Conservation (phyloP, 2,888 invertebrate genomes). For the Drosophila kuntzei region DNA sequence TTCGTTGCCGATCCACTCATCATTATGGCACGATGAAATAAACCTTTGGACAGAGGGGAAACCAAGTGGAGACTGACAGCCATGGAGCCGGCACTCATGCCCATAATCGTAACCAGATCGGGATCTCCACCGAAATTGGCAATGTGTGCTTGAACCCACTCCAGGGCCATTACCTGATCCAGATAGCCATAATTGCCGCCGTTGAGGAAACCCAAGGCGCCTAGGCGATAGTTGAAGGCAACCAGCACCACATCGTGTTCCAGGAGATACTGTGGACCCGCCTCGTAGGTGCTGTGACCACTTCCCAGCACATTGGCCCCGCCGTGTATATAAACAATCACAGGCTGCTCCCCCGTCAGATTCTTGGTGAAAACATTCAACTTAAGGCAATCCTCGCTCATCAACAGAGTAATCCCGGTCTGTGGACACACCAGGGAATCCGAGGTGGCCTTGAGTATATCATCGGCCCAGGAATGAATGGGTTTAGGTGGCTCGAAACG, state of each 20-base stretch:
- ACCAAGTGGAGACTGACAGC: constrained; percentile 86
- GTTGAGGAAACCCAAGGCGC: constrained; percentile 87
- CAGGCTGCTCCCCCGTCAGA: constrained; percentile 55
- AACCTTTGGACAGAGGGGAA: constrained; percentile 88
- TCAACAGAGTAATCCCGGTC: constrained; percentile 40
- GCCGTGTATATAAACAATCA: constrained; percentile 82
- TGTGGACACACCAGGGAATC: constrained; percentile 85
- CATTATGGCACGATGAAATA: constrained; percentile 89
- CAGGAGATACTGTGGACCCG: constrained; percentile 80
- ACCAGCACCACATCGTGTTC: constrained; percentile 82
- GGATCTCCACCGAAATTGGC: constrained; percentile 89
- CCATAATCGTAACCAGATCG: constrained; percentile 87
- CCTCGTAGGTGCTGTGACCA: constrained; percentile 74
- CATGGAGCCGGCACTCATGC: constrained; percentile 87
- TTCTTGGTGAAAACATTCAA: constrained; percentile 87
- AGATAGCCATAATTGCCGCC: constrained; percentile 89
- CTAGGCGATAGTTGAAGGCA: constrained; percentile 82
- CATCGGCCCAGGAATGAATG: constrained; percentile 77
- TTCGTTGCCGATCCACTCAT: constrained; percentile 88
- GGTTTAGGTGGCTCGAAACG: constrained; percentile 85
- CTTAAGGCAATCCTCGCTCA: constrained; percentile 89
- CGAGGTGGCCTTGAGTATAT: constrained; percentile 83
- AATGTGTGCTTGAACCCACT: constrained; percentile 89
- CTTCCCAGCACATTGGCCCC: constrained; percentile 78
- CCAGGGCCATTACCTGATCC: constrained; percentile 89